Evolutionary conservation across 2,113 vertebrate species (phyloP).

Genomic region (Charina bottae): DNA sequence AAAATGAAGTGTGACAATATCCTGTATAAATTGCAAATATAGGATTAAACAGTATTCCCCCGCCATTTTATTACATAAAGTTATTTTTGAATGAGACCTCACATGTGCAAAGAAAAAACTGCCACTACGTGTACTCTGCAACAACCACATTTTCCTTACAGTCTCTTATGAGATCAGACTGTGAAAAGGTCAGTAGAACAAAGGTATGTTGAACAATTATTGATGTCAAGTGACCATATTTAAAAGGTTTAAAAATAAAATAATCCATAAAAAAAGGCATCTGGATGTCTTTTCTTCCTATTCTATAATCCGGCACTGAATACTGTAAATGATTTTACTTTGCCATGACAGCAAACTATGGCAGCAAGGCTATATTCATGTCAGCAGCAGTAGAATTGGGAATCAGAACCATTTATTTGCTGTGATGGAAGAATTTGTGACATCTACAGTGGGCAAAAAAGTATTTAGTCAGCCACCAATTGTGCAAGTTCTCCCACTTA

Average conservation of each 20-base stretch:
- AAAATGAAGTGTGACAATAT: background rate
- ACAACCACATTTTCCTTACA: background rate
- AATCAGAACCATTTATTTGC: slow-evolving; percentile 4
- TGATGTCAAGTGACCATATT: background rate
- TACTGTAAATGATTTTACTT: accelerated
- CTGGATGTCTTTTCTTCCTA: background rate
- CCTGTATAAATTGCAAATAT: background rate
- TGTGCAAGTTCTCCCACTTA: too few species aligned
- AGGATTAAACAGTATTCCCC: background rate
- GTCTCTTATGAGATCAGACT: background rate
- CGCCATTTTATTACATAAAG: background rate
- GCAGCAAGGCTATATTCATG: background rate
- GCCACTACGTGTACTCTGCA: background rate
- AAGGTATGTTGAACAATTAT: background rate
- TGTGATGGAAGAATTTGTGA: background rate
- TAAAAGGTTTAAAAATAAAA: background rate
- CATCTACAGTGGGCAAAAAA: too few species aligned
- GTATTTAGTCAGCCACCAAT: too few species aligned
- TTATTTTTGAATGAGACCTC: background rate
- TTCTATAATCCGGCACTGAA: background rate
- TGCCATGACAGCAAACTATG: background rate
- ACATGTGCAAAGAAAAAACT: background rate
- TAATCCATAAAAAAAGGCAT: background rate
- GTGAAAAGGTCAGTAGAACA: background rate
- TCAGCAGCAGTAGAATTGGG: background rate